phyloP scores from a whole-genome alignment of 2,113 vertebrate species.

The Danionella cerebrum region DNA sequence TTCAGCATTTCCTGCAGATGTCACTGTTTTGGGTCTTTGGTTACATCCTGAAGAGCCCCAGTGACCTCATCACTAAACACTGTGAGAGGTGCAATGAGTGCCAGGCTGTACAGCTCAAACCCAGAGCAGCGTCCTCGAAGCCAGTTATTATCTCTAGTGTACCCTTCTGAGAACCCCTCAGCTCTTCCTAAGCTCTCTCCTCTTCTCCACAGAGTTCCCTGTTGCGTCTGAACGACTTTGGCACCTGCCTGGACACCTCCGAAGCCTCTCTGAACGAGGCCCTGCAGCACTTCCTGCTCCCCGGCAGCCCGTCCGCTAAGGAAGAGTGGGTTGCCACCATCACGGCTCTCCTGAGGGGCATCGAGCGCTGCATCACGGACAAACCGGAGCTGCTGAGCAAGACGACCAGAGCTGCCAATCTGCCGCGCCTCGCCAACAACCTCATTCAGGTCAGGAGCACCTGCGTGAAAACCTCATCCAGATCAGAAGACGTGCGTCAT shows the following conservation, averaged over 20 bases:
- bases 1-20: too few relatives aligned
- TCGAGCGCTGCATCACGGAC: slow-evolving; percentile 74
- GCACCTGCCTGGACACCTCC: slow-evolving; percentile 82
- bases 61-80: too few relatives aligned
- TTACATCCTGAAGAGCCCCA: too few relatives aligned
- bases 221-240: slow-evolving; percentile 77
- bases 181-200: background rate
- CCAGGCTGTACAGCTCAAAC: background rate
- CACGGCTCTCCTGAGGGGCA: slow-evolving; percentile 76
- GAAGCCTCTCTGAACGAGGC: slow-evolving; percentile 91
- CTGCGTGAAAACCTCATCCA: background rate
- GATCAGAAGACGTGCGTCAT: too few relatives aligned
- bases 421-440: slow-evolving; percentile 81
- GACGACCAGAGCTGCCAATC: slow-evolving; percentile 59
- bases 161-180: background rate
- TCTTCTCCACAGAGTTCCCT: slow-evolving; percentile 77
- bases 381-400: slow-evolving; percentile 67
- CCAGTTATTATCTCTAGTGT: background rate
- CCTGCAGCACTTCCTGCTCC: slow-evolving; percentile 78
- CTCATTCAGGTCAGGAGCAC: slow-evolving; percentile 80
- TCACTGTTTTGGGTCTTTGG: too few relatives aligned
- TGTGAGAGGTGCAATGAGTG: too few relatives aligned
- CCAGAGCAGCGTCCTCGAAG: background rate
- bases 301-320: slow-evolving; percentile 68
- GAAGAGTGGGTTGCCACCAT: slow-evolving; percentile 92